Evolutionary conservation across 2,888 invertebrate genomes (phyloP).

Genomic region (Limnephilus lunatus): DNA sequence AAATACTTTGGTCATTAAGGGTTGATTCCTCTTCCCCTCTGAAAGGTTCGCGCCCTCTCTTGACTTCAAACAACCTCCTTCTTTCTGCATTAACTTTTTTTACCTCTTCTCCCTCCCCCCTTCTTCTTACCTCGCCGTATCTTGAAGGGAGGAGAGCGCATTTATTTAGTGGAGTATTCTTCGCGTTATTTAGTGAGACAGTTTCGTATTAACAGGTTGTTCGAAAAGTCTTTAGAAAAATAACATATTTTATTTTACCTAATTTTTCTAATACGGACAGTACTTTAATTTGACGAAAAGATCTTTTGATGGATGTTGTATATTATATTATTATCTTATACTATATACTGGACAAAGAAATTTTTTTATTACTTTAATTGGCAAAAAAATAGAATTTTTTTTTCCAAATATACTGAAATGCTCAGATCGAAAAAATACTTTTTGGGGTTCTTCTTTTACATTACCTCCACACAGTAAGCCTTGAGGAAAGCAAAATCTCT

Average conservation of each 20-base stretch:
- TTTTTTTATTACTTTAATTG: no score
- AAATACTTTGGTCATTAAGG: not conserved
- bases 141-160: not conserved
- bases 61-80: slow-evolving; percentile 3
- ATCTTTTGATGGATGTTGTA: no score
- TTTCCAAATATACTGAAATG: no score
- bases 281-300: no score
- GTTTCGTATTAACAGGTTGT: not conserved
- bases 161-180: slow-evolving; percentile 24
- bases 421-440: no score
- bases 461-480: no score
- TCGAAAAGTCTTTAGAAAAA: not conserved
- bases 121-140: not conserved
- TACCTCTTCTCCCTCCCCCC: not conserved
- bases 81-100: not conserved
- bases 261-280: no score
- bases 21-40: not conserved
- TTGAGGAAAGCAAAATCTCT: no score
- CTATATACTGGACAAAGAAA: no score
- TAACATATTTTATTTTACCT: not conserved
- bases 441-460: no score
- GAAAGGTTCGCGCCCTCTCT: slow-evolving; percentile 19
- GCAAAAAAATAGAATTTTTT: no score
- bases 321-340: no score
- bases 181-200: slow-evolving; percentile 29